A percentile compares a stretch with the other conserved stretches of the same genome.
These are phyloP conservation scores for Barypeithes pellucidus DNA, from an alignment of 2,888 invertebrate species.

Conservation along the genomic window DNA sequence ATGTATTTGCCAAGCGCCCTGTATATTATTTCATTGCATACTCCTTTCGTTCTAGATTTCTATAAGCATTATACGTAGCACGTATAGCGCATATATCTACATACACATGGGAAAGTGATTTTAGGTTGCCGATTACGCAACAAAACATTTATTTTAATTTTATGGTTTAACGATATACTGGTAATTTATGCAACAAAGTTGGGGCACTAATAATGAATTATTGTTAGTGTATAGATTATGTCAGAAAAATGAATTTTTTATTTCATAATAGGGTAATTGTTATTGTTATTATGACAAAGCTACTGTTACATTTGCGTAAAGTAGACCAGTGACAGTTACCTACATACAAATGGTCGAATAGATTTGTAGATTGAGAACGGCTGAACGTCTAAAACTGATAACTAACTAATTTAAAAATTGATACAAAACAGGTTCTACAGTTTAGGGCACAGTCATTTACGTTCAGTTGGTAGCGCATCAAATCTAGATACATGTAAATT, in stretches of 20 bases:
- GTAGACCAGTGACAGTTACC: no score
- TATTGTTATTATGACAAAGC: background rate
- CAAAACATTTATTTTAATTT: constrained; percentile 31
- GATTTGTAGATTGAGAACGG: no score
- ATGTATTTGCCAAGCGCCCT: background rate
- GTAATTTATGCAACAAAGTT: constrained; percentile 16
- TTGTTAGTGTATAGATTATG: background rate
- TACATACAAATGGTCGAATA: no score
- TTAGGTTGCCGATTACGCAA: constrained; percentile 18
- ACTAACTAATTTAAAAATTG: no score
- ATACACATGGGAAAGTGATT: constrained; percentile 34
- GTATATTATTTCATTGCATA: constrained; percentile 9
- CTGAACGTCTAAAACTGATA: no score
- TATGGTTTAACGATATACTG: constrained; percentile 14
- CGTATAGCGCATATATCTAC: background rate
- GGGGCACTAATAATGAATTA: background rate
- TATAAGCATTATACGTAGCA: background rate
- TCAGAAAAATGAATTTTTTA: background rate
- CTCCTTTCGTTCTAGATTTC: constrained; percentile 35
- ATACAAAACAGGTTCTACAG: no score
- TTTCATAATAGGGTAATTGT: background rate
- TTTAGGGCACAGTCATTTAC: no score
- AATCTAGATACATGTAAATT: no score
- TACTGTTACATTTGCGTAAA: background rate
- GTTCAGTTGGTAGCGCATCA: no score